Evolutionary conservation across 2,113 vertebrate genomes (phyloP).

Genomic region (Danionella cerebrum): DNA sequence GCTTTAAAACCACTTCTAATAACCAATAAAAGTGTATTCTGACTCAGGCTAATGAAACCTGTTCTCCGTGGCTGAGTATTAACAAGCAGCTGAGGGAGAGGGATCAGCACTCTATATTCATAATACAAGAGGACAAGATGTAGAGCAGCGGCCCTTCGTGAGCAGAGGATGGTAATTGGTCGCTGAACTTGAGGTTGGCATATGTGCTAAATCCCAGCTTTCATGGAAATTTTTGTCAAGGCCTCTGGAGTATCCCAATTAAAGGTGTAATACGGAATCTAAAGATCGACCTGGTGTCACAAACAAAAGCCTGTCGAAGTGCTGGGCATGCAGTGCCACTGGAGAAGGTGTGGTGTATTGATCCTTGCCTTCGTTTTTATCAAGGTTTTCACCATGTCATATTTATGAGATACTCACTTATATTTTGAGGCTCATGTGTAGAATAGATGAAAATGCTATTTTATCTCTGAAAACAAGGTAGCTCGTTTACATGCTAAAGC

Average conservation of each 20-base stretch:
- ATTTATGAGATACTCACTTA: neutral
- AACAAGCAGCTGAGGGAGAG: conserved; percentile 25
- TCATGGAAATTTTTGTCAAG: conserved; percentile 50
- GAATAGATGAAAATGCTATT: too few relatives aligned
- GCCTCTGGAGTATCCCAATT: conserved; percentile 61
- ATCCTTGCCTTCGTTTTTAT: conserved; percentile 7
- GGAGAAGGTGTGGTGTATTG: neutral
- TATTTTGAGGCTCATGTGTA: too few relatives aligned
- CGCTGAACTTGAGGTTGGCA: conserved; percentile 50
- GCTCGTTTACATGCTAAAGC: too few relatives aligned
- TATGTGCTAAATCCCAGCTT: conserved; percentile 36
- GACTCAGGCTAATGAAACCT: conserved; percentile 35
- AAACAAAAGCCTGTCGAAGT: conserved; percentile 43
- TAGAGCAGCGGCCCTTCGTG: conserved; percentile 44
- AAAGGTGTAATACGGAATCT: conserved; percentile 55
- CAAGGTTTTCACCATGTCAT: conserved; percentile 22
- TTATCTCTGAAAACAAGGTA: neutral
- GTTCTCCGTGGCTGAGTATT: conserved; percentile 44
- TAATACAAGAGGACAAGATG: conserved; percentile 54
- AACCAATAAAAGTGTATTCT: conserved; percentile 18
- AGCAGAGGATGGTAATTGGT: conserved; percentile 58
- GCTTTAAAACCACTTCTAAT: neutral
- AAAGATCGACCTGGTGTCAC: conserved; percentile 38
- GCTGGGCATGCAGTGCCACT: conserved; percentile 38
- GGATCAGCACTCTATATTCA: conserved; percentile 48